A percentile compares a stretch with the other conserved stretches of the same genome.
These are phyloP conservation scores for Endotricha flammealis DNA, from an alignment of 2,888 invertebrate genomes.

Conservation along the genomic window DNA sequence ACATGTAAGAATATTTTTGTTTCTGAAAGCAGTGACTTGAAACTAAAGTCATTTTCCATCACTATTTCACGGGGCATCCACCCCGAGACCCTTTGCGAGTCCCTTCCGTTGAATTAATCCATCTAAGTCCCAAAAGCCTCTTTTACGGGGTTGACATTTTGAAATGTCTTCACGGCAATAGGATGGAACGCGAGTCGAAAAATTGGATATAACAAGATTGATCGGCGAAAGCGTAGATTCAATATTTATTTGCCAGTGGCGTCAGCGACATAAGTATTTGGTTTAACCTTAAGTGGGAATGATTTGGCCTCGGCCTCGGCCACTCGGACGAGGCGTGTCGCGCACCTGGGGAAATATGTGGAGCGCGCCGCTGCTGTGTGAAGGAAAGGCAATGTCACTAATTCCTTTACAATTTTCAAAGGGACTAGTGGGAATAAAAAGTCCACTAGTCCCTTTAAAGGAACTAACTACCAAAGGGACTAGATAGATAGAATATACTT, in stretches of 20 bases:
- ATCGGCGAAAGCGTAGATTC: slow-evolving; percentile 35
- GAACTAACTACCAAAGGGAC: too few relatives aligned
- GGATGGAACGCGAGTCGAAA: slow-evolving; percentile 38
- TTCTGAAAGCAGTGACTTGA: not conserved
- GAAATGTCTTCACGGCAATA: slow-evolving; percentile 34
- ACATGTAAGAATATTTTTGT: too few relatives aligned
- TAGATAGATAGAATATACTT: too few relatives aligned
- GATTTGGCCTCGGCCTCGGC: slow-evolving; percentile 16
- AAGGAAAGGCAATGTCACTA: not conserved
- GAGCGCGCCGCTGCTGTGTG: slow-evolving; percentile 3
- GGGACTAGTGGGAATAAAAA: too few relatives aligned
- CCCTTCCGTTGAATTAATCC: slow-evolving; percentile 29
- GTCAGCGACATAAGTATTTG: slow-evolving; percentile 23
- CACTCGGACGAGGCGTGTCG: slow-evolving; percentile 1
- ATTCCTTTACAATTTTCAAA: too few relatives aligned
- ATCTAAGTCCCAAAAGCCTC: slow-evolving; percentile 29
- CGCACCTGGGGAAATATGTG: slow-evolving; percentile 13
- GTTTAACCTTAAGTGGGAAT: slow-evolving; percentile 29
- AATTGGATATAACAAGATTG: slow-evolving; percentile 46
- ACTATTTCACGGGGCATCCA: slow-evolving; percentile 12
- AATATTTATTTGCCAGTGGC: slow-evolving; percentile 37
- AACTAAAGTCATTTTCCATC: slow-evolving; percentile 12
- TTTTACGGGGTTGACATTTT: slow-evolving; percentile 36
- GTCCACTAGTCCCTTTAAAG: too few relatives aligned
- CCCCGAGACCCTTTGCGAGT: slow-evolving; percentile 19